These are phyloP conservation scores for Eurytoma californica DNA, from an alignment of 2,888 invertebrate genomes.

Conservation along the genomic window DNA sequence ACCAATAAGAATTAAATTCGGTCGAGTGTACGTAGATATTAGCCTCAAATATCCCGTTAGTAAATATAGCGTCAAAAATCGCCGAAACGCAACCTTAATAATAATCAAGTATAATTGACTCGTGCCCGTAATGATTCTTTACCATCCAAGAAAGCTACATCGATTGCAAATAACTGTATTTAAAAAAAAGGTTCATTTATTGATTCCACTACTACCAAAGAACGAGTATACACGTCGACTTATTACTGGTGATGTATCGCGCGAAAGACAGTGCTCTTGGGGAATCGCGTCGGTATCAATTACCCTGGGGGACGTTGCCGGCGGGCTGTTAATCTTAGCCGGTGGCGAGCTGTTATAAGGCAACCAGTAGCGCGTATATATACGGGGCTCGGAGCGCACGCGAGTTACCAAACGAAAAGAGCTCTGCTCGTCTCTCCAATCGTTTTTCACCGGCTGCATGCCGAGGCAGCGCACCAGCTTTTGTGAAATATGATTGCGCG, in stretches of 20 bases:
- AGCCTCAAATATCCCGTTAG: no score
- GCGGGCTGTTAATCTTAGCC: background rate
- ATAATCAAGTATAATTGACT: no score
- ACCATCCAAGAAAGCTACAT: no score
- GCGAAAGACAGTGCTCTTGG: background rate
- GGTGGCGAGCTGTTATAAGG: background rate
- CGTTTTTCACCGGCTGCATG: background rate
- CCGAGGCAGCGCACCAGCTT: background rate
- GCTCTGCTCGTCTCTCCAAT: background rate
- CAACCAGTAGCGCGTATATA: background rate
- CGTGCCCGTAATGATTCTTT: no score
- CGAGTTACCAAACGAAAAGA: background rate
- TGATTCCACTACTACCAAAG: no score
- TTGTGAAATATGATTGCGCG: conserved; percentile 1
- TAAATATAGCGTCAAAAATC: no score
- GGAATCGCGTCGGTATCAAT: conserved; percentile 11
- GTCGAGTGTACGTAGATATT: no score
- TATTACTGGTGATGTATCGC: conserved; percentile 2
- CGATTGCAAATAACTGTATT: no score
- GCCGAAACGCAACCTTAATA: no score
- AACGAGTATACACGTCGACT: background rate
- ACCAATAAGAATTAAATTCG: no score
- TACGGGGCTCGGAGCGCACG: background rate
- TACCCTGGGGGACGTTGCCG: background rate
- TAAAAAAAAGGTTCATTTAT: no score